Evolutionary conservation across 2,113 vertebrate genomes (phyloP), one percentile per base, ranked within the genome.

Genomic region (Oceanodroma tethys): DNA sequence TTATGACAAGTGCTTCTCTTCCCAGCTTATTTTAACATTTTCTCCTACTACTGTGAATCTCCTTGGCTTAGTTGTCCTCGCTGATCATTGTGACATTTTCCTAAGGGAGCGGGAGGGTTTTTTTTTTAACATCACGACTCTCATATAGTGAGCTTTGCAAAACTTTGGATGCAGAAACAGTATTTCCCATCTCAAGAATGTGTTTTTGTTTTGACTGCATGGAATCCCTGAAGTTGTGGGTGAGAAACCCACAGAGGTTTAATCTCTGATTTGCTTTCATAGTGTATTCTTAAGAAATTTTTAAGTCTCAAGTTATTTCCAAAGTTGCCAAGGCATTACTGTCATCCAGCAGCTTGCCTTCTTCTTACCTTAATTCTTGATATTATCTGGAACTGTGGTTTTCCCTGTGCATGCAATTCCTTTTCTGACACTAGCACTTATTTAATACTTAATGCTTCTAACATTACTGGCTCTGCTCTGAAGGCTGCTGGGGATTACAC

Each of bases 371-470:
- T 81, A 92, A 81, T 86, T 90, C 70, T 70, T 80, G 21, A 55
- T 96, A 66, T 81, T 89, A 92, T 52, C 40, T 75, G 84, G n/a
- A 78, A 92, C 40, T 66, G 42, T 66, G 34, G 20, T 85, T 87
- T 92, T 91, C 58, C 26, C 30, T 78, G 48, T 38, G n/a, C 29
- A n/a, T 81, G 52, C 74, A 84, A 75, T 86, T 70, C 25, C 36
- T 93, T 94, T 92, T 88, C 81, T 62, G 36, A 81, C 38, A 71
- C 53, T 63, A 58, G 10, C 13, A 32, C 3, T 3, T 79, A 48
- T 73, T 89, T 88, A 81, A 70, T 90, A 82, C 78, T 96, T 95
- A 73, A 72, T 84, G 34, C 19, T 83, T 86, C 67, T 78, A 65
- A 66, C 30, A 48, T 82, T 78, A 55, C 63, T 66, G 30, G 5